Conservation (phyloP, 92 coral and sea anemone genomes). For the Diadumene lineata region DNA sequence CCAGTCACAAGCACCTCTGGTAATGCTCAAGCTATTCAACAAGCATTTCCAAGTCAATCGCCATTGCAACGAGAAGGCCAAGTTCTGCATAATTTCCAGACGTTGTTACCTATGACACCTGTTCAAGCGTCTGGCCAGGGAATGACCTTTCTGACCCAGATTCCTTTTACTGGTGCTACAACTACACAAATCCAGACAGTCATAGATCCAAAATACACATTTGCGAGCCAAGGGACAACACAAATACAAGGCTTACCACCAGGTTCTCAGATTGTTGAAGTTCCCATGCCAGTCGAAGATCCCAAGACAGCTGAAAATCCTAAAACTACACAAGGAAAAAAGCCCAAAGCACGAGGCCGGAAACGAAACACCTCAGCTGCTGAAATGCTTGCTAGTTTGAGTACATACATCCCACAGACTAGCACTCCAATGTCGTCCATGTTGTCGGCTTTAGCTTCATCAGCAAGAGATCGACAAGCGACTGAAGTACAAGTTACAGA, state of each 20-base stretch:
- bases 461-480: conserved; percentile 34
- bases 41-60: conserved; percentile 54
- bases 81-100: conserved; percentile 84
- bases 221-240: conserved; percentile 65
- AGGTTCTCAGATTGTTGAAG: conserved; percentile 44
- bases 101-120: conserved; percentile 81
- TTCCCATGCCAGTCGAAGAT: conserved; percentile 52
- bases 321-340: conserved; percentile 41
- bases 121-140: conserved; percentile 77
- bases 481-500: conserved; percentile 28
- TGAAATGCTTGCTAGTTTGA: conserved; percentile 81
- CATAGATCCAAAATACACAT: conserved; percentile 68
- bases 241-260: conserved; percentile 51
- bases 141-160: conserved; percentile 72
- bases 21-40: conserved; percentile 58
- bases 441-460: conserved; percentile 83
- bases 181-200: conserved; percentile 61
- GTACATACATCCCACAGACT: conserved; percentile 63
- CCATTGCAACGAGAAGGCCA: conserved; percentile 78
- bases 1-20: conserved; percentile 62
- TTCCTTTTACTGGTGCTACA: conserved; percentile 59
- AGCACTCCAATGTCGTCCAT: conserved; percentile 88
- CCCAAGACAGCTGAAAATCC: conserved; percentile 39
- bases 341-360: conserved; percentile 64
- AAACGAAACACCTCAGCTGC: conserved; percentile 89